phyloP scores from a whole-genome alignment of 2,797 vertebrate species.

The Scolopax rusticola region DNA sequence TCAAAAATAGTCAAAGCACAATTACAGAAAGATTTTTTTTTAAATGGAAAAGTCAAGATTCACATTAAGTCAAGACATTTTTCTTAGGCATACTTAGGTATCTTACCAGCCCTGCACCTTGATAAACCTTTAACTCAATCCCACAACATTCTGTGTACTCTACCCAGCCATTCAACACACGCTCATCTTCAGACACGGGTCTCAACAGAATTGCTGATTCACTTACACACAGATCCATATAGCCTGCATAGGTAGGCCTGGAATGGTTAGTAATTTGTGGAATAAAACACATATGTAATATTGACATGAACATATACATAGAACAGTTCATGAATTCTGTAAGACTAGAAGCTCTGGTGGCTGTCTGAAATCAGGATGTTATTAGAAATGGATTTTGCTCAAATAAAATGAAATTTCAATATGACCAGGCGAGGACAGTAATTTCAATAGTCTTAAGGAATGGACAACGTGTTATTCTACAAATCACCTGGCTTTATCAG shows the following conservation, averaged over 20 bases:
- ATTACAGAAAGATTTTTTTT: neutral
- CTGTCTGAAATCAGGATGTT: neutral
- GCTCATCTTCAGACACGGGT: neutral
- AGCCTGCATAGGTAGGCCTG: neutral
- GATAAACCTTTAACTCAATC: neutral
- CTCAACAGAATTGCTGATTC: neutral
- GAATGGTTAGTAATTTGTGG: neutral
- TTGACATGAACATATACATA: neutral
- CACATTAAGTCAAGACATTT: neutral
- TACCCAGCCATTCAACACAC: neutral
- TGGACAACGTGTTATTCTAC: neutral
- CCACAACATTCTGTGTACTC: neutral
- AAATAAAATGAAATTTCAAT: neutral
- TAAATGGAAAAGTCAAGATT: neutral
- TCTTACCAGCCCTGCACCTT: neutral
- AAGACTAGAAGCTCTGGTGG: neutral
- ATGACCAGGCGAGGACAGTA: neutral
- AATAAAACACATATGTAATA: neutral
- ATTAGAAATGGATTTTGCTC: neutral
- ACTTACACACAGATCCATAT: neutral
- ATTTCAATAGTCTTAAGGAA: neutral
- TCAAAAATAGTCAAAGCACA: neutral
- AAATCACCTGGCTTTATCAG: slow-evolving; percentile 22
- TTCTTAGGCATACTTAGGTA: neutral
- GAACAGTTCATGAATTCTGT: neutral